Evolutionary conservation across 2,888 invertebrate genomes (phyloP).

Genomic region (Ommatoiulus sabulosus): DNA sequence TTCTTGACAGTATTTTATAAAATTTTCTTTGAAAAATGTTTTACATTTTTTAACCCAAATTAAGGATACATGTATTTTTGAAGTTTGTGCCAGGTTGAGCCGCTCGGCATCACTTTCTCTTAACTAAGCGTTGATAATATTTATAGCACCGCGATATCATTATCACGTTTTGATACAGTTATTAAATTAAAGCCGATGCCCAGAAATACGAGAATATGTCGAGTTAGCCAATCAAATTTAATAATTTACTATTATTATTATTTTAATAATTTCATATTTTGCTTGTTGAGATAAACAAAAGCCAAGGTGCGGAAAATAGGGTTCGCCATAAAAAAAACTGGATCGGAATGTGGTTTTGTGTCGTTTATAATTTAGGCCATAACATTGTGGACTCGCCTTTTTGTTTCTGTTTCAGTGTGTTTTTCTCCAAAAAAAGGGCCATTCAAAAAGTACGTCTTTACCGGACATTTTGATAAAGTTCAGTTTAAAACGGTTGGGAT

Average conservation of each 20-base stretch:
- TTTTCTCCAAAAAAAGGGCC: no score
- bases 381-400: not conserved
- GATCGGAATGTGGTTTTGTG: not conserved
- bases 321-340: not conserved
- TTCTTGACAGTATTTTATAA: not conserved
- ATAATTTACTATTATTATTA: not conserved
- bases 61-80: not conserved
- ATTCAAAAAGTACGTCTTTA: no score
- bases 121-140: conserved; percentile 25
- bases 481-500: no score
- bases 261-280: not conserved
- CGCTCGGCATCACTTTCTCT: not conserved
- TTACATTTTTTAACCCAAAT: not conserved
- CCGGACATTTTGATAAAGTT: no score
- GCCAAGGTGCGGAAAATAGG: not conserved
- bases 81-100: not conserved
- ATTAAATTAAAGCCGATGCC: conserved; percentile 21
- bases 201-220: not conserved
- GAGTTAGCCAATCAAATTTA: not conserved
- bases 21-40: not conserved
- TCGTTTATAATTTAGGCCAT: not conserved
- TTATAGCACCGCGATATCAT: conserved; percentile 20
- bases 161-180: conserved; percentile 6
- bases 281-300: not conserved
- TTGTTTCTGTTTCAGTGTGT: no score